Percentiles rank a stretch among this genome's conserved stretches.
phyloP scores from a whole-genome alignment of 2,797 vertebrate genomes.

The Mormyrus hasselquistii region DNA sequence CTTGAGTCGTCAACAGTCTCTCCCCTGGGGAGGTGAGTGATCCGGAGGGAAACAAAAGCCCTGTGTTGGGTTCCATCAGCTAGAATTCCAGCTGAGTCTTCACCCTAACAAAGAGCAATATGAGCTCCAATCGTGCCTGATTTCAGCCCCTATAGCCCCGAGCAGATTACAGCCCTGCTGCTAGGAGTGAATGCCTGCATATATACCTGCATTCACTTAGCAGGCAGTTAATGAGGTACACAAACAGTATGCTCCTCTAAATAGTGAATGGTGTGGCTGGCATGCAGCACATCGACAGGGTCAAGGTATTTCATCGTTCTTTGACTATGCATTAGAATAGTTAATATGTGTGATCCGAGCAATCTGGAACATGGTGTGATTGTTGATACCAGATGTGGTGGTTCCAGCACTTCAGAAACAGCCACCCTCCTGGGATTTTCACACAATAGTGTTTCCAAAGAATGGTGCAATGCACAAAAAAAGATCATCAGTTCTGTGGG shows the following conservation, averaged over 20 bases:
- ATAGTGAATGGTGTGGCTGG: neutral
- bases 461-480: neutral
- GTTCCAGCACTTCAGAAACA: neutral
- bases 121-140: neutral
- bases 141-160: neutral
- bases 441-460: neutral
- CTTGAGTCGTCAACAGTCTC: neutral
- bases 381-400: neutral
- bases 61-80: neutral
- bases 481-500: neutral
- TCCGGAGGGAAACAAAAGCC: neutral
- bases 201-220: neutral
- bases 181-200: neutral
- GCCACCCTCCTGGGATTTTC: neutral
- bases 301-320: neutral
- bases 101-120: neutral
- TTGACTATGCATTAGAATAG: neutral
- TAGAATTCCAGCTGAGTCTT: neutral
- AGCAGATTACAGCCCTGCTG: neutral
- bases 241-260: neutral
- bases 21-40: neutral
- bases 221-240: neutral
- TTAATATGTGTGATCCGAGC: neutral
- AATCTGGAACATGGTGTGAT: neutral
- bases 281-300: neutral